phyloP scores from a whole-genome alignment of 2,888 invertebrate species.

The Eristalis intricaria region DNA sequence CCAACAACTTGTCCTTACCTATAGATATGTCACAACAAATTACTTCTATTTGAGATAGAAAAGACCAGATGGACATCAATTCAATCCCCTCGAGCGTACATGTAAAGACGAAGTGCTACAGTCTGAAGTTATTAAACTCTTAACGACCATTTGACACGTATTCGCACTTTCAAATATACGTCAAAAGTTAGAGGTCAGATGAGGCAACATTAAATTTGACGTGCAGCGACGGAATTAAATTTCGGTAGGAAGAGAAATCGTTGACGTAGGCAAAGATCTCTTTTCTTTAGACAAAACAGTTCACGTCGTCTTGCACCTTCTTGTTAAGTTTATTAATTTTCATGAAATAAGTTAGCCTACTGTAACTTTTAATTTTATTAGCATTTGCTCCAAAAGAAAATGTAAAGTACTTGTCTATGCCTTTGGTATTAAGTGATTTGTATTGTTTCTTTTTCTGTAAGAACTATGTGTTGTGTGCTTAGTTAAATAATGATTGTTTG shows the following conservation, averaged over 20 bases:
- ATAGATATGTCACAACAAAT: too few species aligned
- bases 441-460: constrained; percentile 32
- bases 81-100: too few species aligned
- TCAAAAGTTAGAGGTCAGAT: too few species aligned
- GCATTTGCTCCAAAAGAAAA: not conserved
- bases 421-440: not conserved
- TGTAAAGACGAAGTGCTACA: too few species aligned
- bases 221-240: too few species aligned
- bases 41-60: too few species aligned
- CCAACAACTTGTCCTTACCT: too few species aligned
- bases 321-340: not conserved
- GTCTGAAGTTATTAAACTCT: too few species aligned
- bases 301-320: constrained; percentile 11
- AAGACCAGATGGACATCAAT: too few species aligned
- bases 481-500: constrained; percentile 28
- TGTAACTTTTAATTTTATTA: not conserved
- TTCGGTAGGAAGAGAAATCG: not conserved
- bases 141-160: too few species aligned
- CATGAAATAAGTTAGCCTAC: not conserved
- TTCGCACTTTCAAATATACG: too few species aligned
- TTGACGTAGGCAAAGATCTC: not conserved
- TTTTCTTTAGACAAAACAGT: not conserved
- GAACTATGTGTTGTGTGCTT: constrained; percentile 36
- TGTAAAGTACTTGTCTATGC: not conserved
- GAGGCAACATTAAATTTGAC: too few species aligned